phyloP scores from a whole-genome alignment of 1,140 invertebrate species.

The Trachymyrmex septentrionalis region DNA sequence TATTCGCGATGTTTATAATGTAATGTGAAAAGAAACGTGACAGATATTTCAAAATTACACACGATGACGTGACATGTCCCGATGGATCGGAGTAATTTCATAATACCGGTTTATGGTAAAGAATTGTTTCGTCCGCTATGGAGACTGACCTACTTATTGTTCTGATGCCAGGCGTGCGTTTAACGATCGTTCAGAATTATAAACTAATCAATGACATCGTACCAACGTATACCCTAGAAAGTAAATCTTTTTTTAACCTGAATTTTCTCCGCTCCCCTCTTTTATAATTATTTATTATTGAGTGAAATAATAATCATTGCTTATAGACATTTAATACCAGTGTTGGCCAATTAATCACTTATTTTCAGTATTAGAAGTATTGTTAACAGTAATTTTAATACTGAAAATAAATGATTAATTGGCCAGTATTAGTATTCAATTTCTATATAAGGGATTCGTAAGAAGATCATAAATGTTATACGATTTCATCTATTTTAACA shows the following conservation, averaged over 20 bases:
- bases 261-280: not conserved
- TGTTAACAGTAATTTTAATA: no score
- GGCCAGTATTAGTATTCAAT: no score
- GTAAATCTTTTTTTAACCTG: conserved; percentile 8
- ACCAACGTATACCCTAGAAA: not conserved
- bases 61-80: conserved; percentile 46
- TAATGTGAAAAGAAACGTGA: not conserved
- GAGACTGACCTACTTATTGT: conserved; percentile 63
- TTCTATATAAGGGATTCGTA: no score
- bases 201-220: conserved; percentile 35
- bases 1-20: not conserved
- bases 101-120: conserved; percentile 66
- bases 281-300: not conserved
- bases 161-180: conserved; percentile 29
- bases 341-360: no score
- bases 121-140: not conserved
- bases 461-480: not conserved
- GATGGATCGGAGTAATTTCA: conserved; percentile 6
- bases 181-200: conserved; percentile 46
- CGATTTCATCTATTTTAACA: not conserved
- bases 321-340: not conserved
- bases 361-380: no score
- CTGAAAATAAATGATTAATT: no score
- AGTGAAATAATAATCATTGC: not conserved
- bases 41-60: conserved; percentile 25